Conservation (phyloP, 2,888 invertebrate genomes). For the Belgica antarctica region DNA sequence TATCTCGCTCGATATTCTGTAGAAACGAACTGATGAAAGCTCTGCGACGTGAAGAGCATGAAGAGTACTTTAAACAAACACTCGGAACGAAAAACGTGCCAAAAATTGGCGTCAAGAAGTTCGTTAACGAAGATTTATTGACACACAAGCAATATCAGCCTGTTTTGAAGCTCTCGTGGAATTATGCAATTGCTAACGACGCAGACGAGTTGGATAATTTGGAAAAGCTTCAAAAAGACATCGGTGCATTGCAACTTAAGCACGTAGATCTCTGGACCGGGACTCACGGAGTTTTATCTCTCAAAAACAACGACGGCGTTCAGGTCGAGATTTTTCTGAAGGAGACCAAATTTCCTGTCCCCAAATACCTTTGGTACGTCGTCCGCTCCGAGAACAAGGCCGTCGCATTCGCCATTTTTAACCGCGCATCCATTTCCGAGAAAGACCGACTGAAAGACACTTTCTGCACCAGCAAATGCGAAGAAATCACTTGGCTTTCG, state of each 20-base stretch:
- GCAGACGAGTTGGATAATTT: constrained; percentile 46
- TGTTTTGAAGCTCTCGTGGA: constrained; percentile 49
- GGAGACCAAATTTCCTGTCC: constrained; percentile 48
- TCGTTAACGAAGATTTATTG: constrained; percentile 47
- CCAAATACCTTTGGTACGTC: constrained; percentile 49
- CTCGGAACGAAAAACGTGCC: constrained; percentile 46
- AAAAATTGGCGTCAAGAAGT: constrained; percentile 47
- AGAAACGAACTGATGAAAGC: constrained; percentile 48
- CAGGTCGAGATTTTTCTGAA: constrained; percentile 47
- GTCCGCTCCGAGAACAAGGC: constrained; percentile 47
- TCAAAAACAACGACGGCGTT: constrained; percentile 46
- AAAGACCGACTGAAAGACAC: constrained; percentile 45
- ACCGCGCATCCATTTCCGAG: constrained; percentile 46
- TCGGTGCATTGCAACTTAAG: constrained; percentile 45
- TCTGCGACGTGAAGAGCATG: constrained; percentile 48
- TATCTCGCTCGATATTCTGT: no score
- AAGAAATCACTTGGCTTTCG: constrained; percentile 48
- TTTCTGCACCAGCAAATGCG: constrained; percentile 48
- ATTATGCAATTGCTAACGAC: constrained; percentile 48
- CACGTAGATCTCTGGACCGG: constrained; percentile 48
- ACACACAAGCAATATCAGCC: constrained; percentile 48
- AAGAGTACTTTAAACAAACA: constrained; percentile 46
- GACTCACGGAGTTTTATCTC: constrained; percentile 47
- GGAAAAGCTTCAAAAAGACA: constrained; percentile 47
- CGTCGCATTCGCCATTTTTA: constrained; percentile 48